A percentile compares a stretch with the other conserved stretches of the same genome.
Evolutionary conservation across 2,113 vertebrate genomes (phyloP).

Genomic region (Chaetorhynchus papuensis): DNA sequence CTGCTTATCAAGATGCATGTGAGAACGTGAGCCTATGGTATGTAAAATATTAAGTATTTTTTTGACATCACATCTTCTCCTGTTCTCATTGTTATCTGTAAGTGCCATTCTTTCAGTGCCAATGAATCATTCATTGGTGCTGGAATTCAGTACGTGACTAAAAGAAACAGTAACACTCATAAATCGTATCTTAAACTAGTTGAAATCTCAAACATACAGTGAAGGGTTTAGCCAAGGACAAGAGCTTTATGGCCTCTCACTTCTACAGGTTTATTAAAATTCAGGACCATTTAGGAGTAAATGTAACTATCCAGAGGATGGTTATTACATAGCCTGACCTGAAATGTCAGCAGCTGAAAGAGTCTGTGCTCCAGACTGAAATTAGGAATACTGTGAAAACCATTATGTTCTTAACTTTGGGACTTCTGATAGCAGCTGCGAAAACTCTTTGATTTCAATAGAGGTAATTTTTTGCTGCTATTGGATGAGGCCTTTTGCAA

Average conservation of each 20-base stretch:
- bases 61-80: neutral
- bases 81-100: neutral
- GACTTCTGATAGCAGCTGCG: neutral
- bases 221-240: neutral
- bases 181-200: neutral
- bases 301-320: neutral
- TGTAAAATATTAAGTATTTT: neutral
- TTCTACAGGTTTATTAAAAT: slow-evolving; percentile 6
- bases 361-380: neutral
- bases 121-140: neutral
- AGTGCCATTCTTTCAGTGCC: neutral
- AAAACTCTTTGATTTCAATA: neutral
- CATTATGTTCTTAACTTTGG: neutral
- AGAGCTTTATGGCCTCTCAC: neutral
- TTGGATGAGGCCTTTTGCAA: neutral
- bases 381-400: neutral
- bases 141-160: neutral
- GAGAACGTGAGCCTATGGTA: neutral
- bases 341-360: neutral
- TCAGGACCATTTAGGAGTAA: slow-evolving; percentile 4
- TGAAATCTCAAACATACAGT: neutral
- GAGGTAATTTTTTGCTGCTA: neutral
- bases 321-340: neutral
- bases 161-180: neutral
- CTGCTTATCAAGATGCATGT: neutral